A percentile compares a stretch with the other conserved stretches of the same genome.
These are phyloP conservation scores for Leptodactylus fuscus DNA, from an alignment of 2,113 vertebrate genomes.

Conservation along the genomic window DNA sequence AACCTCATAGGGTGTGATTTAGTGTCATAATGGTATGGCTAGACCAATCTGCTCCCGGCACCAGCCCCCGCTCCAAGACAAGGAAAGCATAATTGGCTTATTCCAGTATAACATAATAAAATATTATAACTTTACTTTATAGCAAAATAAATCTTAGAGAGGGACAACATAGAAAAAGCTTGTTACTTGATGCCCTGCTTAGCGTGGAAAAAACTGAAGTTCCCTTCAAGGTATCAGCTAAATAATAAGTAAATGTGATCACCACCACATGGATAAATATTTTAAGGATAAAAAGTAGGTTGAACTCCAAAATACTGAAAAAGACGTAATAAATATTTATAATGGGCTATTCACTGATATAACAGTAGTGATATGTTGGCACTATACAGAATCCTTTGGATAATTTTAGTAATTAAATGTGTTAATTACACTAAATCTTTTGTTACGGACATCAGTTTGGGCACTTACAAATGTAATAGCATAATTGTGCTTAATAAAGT, in stretches of 20 bases:
- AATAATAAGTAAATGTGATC: slow-evolving; percentile 14
- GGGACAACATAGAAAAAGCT: too few species aligned
- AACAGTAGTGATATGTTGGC: not conserved
- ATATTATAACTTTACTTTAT: too few species aligned
- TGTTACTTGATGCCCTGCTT: too few species aligned
- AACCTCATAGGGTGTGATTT: too few species aligned
- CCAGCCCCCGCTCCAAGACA: too few species aligned
- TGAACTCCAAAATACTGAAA: not conserved
- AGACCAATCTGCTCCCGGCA: too few species aligned
- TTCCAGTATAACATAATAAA: too few species aligned
- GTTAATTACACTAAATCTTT: not conserved
- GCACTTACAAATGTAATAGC: not conserved
- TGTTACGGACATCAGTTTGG: not conserved
- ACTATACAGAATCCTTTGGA: not conserved
- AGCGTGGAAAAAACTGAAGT: too few species aligned
- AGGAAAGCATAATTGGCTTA: too few species aligned
- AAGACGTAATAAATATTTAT: slow-evolving; percentile 8
- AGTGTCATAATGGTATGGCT: too few species aligned
- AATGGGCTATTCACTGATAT: not conserved
- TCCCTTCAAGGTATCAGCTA: slow-evolving; percentile 25
- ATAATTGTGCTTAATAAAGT: too few species aligned
- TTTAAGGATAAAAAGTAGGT: not conserved
- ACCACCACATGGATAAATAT: not conserved
- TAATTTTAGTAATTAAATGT: slow-evolving; percentile 17
- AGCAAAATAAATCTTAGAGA: too few species aligned